A percentile compares a stretch with the other conserved stretches of the same genome.
Evolutionary conservation across 2,113 vertebrate species (phyloP).

Genomic region (Pavo muticus): DNA sequence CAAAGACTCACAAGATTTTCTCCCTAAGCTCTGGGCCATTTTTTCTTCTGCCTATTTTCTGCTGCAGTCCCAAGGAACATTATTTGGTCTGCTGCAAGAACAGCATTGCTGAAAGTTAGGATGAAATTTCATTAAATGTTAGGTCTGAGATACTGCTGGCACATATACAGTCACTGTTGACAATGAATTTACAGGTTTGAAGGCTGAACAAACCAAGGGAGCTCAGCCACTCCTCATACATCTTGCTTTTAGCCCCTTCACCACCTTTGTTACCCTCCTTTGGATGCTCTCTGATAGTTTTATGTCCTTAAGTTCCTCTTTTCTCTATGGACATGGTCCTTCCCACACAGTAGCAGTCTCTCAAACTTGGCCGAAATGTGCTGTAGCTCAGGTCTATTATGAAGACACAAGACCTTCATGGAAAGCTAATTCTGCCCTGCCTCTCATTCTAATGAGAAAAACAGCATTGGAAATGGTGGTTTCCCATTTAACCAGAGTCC

Average conservation of each 20-base stretch:
- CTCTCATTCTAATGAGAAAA: conserved; percentile 1
- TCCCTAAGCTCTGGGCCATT: neutral
- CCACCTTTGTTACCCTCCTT: neutral
- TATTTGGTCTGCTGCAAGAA: neutral
- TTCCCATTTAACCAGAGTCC: neutral
- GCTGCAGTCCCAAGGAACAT: neutral
- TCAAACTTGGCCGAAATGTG: neutral
- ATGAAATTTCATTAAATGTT: neutral
- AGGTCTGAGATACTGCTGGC: neutral
- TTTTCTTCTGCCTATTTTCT: neutral
- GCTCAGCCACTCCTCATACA: neutral
- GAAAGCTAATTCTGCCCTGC: neutral
- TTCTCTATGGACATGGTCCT: neutral
- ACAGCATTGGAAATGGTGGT: neutral
- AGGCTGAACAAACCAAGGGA: neutral
- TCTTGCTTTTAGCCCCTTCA: neutral
- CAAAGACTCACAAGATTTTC: neutral
- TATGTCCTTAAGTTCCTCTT: neutral
- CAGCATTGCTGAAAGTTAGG: neutral
- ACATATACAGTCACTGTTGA: neutral
- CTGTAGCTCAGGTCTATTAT: neutral
- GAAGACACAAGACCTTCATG: neutral
- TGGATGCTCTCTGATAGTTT: neutral
- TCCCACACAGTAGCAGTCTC: neutral
- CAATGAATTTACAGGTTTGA: neutral